Base-by-base conservation (phyloP, 2,888 invertebrate genomes). In the Strigamia crassipes region DNA sequence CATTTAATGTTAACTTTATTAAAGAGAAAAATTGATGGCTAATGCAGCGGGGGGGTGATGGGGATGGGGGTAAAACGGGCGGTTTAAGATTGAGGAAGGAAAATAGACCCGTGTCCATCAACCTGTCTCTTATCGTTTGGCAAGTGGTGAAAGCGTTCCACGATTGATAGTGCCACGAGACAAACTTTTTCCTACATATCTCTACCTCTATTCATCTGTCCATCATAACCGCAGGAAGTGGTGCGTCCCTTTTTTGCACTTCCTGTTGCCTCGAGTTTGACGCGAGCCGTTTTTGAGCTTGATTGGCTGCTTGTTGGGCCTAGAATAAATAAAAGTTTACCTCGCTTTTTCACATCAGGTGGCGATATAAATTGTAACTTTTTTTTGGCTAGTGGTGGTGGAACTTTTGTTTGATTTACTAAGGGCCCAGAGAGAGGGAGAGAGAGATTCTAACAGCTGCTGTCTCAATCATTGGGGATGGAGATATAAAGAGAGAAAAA, bases 131-230 rank as follows among this genome's bases (percentile, higher is more conserved):
- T 61, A 61, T 61, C 61, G n/a, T 21, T 61, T 21, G 1, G 61
- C 18, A 5, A 21, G 61, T 61, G 61, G 61, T 61, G 9, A n/a
- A 61, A 61, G 61, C 61, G 1, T 61, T 8, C 61, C 61, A 61
- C 4, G 61, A 61, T 61, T 61, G 61, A 61, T 61, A 61, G n/a
- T 61, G 61, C 61, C 61, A 61, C n/a, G 61, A 61, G 61, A 61
- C 61, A 61, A 61, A 61, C 61, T 27, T 61, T 61, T 61, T 61
- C 61, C 61, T 61, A 61, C 61, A 61, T 61, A 61, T 61, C 61
- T 61, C 27, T 27, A n/a, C 61, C 61, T 61, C 61, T 61, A 61
- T 61, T 61, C 61, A 61, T 61, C 61, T 61, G 61, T 61, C 61
- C 61, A 61, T 61, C 61, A 61, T 21, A 18, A n/a, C 61, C 21